A percentile compares a stretch with the other conserved stretches of the same genome.
Conservation (phyloP, 2,113 vertebrate genomes). For the Kryptolebias marmoratus region DNA sequence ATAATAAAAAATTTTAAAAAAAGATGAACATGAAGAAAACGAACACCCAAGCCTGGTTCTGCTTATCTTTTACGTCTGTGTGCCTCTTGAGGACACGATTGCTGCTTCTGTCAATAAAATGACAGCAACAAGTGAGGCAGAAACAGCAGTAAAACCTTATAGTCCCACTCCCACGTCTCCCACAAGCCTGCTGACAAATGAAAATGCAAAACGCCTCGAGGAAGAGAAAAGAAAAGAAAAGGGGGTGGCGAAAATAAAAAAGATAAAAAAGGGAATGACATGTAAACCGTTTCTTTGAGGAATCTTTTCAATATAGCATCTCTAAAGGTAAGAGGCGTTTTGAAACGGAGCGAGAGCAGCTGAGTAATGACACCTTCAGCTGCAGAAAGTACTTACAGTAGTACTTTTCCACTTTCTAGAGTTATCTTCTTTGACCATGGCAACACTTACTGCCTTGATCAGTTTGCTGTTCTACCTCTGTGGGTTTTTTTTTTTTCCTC, state of each 20-base stretch:
- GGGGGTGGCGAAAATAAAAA: not conserved
- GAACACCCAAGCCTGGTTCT: no score
- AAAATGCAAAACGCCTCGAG: constrained; percentile 34
- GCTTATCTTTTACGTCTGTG: constrained; percentile 49
- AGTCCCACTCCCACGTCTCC: not conserved
- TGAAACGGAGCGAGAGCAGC: constrained; percentile 42
- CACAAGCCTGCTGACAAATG: constrained; percentile 19
- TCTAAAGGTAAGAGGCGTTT: constrained; percentile 52
- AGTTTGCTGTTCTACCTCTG: constrained; percentile 35
- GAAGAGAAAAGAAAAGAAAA: constrained; percentile 27
- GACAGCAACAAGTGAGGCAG: constrained; percentile 35
- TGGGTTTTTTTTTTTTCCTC: not conserved
- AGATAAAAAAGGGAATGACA: constrained; percentile 40
- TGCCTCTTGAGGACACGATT: constrained; percentile 56
- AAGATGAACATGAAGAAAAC: no score
- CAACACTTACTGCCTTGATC: constrained; percentile 36
- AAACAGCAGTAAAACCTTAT: constrained; percentile 35
- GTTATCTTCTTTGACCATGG: constrained; percentile 11
- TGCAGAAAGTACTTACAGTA: constrained; percentile 4
- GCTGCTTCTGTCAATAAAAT: constrained; percentile 61
- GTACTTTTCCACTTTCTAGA: not conserved
- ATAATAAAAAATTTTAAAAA: no score
- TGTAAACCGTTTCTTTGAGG: constrained; percentile 60
- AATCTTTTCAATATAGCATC: constrained; percentile 57
- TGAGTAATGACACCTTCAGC: constrained; percentile 43